Percentiles rank a stretch among this genome's conserved stretches.
Conservation (phyloP, 2,888 invertebrate genomes). For the Cosmorhoe ocellata region DNA sequence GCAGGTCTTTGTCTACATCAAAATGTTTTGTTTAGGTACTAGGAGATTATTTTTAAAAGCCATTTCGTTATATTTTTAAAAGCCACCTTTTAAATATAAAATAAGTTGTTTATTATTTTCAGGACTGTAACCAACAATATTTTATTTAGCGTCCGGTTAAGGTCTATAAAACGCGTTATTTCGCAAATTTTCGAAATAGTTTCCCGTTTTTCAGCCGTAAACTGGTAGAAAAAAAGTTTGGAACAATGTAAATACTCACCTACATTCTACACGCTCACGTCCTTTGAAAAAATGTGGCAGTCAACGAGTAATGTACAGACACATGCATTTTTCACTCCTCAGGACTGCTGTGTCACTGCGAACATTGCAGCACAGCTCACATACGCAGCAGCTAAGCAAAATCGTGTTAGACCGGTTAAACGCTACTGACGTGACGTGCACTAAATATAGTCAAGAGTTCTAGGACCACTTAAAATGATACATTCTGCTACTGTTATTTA, state of each 20-base stretch:
- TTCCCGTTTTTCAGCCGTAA: neutral
- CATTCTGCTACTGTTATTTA: no score
- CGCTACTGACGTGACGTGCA: no score
- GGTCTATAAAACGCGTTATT: neutral
- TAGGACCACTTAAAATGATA: no score
- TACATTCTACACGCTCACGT: constrained; percentile 36
- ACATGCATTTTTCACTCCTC: constrained; percentile 50
- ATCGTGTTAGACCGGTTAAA: no score
- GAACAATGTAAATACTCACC: constrained; percentile 27
- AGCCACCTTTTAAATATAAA: neutral
- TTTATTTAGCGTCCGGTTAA: no score
- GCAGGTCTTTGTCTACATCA: no score
- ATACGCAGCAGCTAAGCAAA: constrained; percentile 2
- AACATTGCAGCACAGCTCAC: constrained; percentile 32
- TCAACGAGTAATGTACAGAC: constrained; percentile 51
- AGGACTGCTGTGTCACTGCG: constrained; percentile 43
- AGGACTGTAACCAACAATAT: neutral
- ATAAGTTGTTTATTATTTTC: neutral
- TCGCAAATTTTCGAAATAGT: constrained; percentile 3
- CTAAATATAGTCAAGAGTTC: no score
- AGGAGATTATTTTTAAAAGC: no score
- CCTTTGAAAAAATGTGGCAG: constrained; percentile 41
- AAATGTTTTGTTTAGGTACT: no score
- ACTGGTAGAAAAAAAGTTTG: constrained; percentile 20
- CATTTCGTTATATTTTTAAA: no score